phyloP scores from a whole-genome alignment of 2,888 invertebrate genomes.

The Leptinotarsa haldemani region DNA sequence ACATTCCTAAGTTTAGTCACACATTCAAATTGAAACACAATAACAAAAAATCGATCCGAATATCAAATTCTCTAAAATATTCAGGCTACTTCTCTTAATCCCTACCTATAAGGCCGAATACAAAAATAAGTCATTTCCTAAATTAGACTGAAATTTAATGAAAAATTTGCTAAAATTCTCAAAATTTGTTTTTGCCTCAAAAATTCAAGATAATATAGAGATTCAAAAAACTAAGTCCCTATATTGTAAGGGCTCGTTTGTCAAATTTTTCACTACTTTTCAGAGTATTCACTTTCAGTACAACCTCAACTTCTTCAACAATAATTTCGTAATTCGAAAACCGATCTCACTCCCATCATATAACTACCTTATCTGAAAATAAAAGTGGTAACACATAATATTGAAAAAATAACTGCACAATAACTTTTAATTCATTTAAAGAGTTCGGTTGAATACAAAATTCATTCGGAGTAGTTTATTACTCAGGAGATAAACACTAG shows the following conservation, averaged over 20 bases:
- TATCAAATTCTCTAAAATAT: slow-evolving; percentile 34
- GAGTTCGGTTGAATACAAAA: not conserved
- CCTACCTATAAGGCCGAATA: slow-evolving; percentile 45
- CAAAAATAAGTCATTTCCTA: slow-evolving; percentile 47
- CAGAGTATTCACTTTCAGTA: slow-evolving; percentile 13
- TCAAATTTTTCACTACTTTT: slow-evolving; percentile 3
- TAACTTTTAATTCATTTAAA: not conserved
- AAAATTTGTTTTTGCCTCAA: not conserved
- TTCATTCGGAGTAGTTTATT: not conserved
- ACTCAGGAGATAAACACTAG: not conserved
- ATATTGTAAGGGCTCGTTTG: not conserved
- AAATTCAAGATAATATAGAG: not conserved
- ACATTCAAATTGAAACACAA: slow-evolving; percentile 38
- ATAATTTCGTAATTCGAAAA: not conserved
- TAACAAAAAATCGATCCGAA: slow-evolving; percentile 25
- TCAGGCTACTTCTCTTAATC: slow-evolving; percentile 36
- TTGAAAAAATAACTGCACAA: slow-evolving; percentile 9
- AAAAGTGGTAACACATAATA: slow-evolving; percentile 7
- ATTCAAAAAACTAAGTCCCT: not conserved
- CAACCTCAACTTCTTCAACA: slow-evolving; percentile 6
- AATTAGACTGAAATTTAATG: slow-evolving; percentile 30
- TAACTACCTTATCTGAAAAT: slow-evolving; percentile 4
- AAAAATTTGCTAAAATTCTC: slow-evolving; percentile 17
- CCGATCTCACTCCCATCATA: slow-evolving; percentile 9
- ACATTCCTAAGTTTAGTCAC: slow-evolving; percentile 33